A percentile compares a stretch with the other conserved stretches of the same genome.
Evolutionary conservation across 2,113 vertebrate genomes (phyloP).

Genomic region (Arothron firmamentum): DNA sequence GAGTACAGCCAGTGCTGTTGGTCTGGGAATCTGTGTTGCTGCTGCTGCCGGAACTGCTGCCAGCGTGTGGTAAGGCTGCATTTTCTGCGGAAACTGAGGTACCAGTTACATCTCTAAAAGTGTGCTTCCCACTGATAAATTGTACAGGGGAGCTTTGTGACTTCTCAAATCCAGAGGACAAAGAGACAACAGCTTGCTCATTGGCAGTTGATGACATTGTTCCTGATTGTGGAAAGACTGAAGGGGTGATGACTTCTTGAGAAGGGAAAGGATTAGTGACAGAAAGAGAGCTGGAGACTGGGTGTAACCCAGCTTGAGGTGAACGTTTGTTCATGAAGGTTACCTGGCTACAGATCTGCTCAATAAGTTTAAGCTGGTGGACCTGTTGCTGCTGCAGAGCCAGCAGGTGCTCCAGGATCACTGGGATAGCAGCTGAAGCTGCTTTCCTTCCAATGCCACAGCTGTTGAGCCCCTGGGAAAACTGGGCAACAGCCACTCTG

Average conservation of each 20-base stretch:
- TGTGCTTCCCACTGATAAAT: conserved; percentile 70
- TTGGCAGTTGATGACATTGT: conserved; percentile 72
- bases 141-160: conserved; percentile 75
- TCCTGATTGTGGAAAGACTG: conserved; percentile 79
- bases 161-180: conserved; percentile 69
- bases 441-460: conserved; percentile 65
- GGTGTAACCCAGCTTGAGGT: conserved; percentile 72
- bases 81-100: conserved; percentile 71
- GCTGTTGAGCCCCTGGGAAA: conserved; percentile 82
- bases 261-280: conserved; percentile 75
- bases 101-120: conserved; percentile 65
- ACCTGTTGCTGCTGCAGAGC: conserved; percentile 95
- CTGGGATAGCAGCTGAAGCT: conserved; percentile 81
- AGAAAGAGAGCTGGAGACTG: conserved; percentile 67
- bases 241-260: conserved; percentile 72
- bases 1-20: conserved; percentile 53
- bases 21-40: conserved; percentile 66
- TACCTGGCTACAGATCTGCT: conserved; percentile 96
- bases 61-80: conserved; percentile 47
- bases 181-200: conserved; percentile 68
- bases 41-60: conserved; percentile 48
- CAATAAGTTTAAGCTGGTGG: conserved; percentile 94
- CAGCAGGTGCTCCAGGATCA: conserved; percentile 93
- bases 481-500: conserved; percentile 94
- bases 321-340: conserved; percentile 88